Base-by-base conservation (phyloP, 2,888 invertebrate species). In the Asteroscopus sphinx region DNA sequence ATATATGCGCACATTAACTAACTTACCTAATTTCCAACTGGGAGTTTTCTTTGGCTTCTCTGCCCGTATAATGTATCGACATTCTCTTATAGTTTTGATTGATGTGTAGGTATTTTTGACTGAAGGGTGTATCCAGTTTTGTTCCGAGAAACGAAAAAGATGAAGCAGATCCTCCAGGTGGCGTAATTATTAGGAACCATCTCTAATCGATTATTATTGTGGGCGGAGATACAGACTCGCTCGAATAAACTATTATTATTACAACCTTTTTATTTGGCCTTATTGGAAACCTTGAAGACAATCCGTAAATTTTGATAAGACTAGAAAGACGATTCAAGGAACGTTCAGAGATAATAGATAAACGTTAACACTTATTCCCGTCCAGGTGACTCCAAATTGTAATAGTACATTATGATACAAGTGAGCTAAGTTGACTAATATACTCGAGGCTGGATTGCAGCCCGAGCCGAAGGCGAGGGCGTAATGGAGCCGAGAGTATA, bases 21-120 rank as follows among this genome's bases (percentile, higher is more conserved):
- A 70, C 51, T 61, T 64, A 65, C 58, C 62, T 48, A 62, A 57
- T 57, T 61, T 44, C 45, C 45, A 54, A 63, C 54, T 59, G 64
- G 53, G 53, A 59, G 64, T 70, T 76, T 81, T 79, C 68, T 76
- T 81, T 80, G 77, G 78, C 78, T 78, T 81, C 79, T 16, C 56
- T 51, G 59, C 41, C 41, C 61, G 51, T 67, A 44, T 62, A 51
- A 48, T 59, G 52, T 57, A 49, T 21, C 16, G 13, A 40, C 41
- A 48, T 9, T 42, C 16, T 37, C 15, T 40, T 39, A 15, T 70
- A 36, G 37, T 49, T 48, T 65, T 71, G 41, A 65, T 56, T 56
- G 49, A 71, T 56, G 55, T 36, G 21, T 8, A n/a, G 11, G 30
- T 25, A 28, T 49, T 35, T 35, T 39, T 17, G 30, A 44, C 32